Evolutionary conservation across 2,113 vertebrate genomes (phyloP), one percentile per base, ranked within the genome.

Genomic region (Lophura nycthemera): DNA sequence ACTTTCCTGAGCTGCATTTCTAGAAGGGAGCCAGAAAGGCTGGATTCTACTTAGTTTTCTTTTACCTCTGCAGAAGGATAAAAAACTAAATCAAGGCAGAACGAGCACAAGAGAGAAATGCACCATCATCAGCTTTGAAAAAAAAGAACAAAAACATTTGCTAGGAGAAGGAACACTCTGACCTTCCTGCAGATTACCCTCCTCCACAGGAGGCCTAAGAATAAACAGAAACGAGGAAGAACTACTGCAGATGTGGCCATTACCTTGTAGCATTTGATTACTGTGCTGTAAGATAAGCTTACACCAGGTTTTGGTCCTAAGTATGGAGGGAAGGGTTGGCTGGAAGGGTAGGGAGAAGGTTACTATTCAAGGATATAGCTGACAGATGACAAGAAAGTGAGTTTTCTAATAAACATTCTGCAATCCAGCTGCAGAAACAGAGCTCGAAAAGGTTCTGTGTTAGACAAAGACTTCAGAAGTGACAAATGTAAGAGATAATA

Each of bases 261-360:
- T 25, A 47, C 8, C 21, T 56, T 19, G 50, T n/a, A 5, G 29
- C 34, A 52, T n/a, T 65, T 48, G 14, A 57, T 25, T 40, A 72
- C 5, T 48, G 8, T 65, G 61, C 57, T 65, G 43, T 82, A 34
- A 34, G 36, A 77, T 8, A 48, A 10, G 52, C 6, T 50, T 78
- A 78, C 24, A 73, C 3, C 4, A 69, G 0, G 0, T 50, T 89
- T 75, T 65, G 17, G 75, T 81, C 81, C 72, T 22, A 61, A 57
- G n/a, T 43, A 1, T 4, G 8, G 47, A 65, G 20, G 21, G 22
- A 91, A 2, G 1, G 2, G 13, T 1, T 67, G 48, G 10, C 24
- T 70, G 36, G 10, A 70, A 1, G 10, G 42, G 38, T 7, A 19
- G 16, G 7, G 21, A 74, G 15, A 60, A 8, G 3, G 7, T 70